Base-by-base conservation (phyloP, 2,113 vertebrate genomes). In the Vulpes vulpes region DNA sequence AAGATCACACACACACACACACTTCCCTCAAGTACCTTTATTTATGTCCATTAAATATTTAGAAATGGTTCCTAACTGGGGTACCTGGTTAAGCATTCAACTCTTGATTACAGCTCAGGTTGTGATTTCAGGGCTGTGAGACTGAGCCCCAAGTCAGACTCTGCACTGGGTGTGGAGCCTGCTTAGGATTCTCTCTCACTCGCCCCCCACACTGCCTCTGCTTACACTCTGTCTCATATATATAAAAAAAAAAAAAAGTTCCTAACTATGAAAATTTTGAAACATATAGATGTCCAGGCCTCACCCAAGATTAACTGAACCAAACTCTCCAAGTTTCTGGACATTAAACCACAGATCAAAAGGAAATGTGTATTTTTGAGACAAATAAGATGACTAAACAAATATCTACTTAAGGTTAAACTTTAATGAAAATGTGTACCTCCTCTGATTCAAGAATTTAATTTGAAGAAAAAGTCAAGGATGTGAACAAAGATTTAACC, bases 381-480 rank as follows among this genome's bases (percentile, higher is more conserved):
- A 38, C 67, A 80, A 90, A 55, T 94, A 92, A 67, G 19, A 94
- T 74, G 51, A 81, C 16, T 51, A 57, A 94, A 49, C 14, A 87
- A 74, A 62, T 43, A 85, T 74, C 71, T 73, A 74, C 53, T 53
- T 76, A 82, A 84, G 55, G 78, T 67, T 88, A 95, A 91, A 17
- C 19, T 80, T 95, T 53, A 95, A 62, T 83, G 94, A 97, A 82
- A 78, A 84, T 62, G 16, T 91, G 11, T 79, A 74, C 4, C 35
- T 83, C 22, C 25, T 84, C 51, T 89, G 35, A 83, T 79, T 84
- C n/a, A 98, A 51, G 11, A 92, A 94, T 78, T 71, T 94, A 92
- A 83, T 20, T 64, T 84, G 51, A 95, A 88, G 51, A 89, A 16
- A 88, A 27, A 85, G 35, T 87, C n/a, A 81, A 89, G 30, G 51